A percentile compares a stretch with the other conserved stretches of the same genome.
phyloP scores from a whole-genome alignment of 2,888 invertebrate genomes.

The Pogonocherus hispidulus region DNA sequence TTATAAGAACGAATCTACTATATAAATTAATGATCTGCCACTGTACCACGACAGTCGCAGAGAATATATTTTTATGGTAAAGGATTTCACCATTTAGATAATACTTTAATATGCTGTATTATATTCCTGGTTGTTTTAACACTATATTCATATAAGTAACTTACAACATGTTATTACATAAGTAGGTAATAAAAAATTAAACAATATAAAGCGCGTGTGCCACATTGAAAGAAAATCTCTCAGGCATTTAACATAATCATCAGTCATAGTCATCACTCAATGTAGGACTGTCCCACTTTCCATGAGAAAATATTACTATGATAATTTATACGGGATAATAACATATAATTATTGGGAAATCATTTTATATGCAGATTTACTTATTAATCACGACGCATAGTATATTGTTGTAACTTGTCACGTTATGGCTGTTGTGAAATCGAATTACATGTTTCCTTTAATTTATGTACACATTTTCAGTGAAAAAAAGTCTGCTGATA shows the following conservation, averaged over 20 bases:
- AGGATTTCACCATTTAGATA: no score
- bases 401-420: no score
- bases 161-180: neutral
- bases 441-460: no score
- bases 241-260: neutral
- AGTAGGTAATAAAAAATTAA: neutral
- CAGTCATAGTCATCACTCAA: no score
- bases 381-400: no score
- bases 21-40: no score
- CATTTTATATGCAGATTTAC: no score
- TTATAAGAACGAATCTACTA: no score
- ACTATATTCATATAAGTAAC: neutral
- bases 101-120: no score
- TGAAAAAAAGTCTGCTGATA: no score
- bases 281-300: neutral
- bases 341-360: neutral
- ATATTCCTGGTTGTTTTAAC: neutral
- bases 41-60: neutral
- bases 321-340: neutral
- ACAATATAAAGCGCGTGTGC: neutral
- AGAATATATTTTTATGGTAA: neutral
- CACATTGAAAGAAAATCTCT: neutral
- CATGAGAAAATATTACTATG: neutral
- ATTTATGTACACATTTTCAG: no score
- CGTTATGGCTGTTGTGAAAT: no score